These are phyloP conservation scores for Microtus oregoni DNA, from an alignment of 2,113 vertebrate genomes.

Conservation along the genomic window DNA sequence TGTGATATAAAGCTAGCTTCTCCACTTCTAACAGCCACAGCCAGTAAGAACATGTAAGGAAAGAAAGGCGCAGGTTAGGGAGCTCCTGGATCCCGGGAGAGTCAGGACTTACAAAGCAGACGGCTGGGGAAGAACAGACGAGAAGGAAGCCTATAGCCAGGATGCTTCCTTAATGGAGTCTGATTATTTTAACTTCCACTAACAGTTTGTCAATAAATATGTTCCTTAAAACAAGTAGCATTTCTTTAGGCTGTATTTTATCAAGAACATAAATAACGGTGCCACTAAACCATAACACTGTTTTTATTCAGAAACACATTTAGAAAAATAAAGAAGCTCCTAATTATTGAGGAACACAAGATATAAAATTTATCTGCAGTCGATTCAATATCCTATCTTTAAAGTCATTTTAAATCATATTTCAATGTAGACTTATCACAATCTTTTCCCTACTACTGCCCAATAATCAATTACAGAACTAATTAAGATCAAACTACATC, in stretches of 20 bases:
- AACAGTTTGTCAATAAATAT: background rate
- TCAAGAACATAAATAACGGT: slow-evolving; percentile 20
- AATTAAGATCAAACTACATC: background rate
- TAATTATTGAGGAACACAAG: slow-evolving; percentile 8
- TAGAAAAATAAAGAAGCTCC: slow-evolving; percentile 24
- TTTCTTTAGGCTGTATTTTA: background rate
- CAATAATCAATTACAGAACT: slow-evolving; percentile 8
- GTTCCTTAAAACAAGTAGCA: background rate
- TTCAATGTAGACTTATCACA: background rate
- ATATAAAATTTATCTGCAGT: slow-evolving; percentile 16
- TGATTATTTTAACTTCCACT: background rate
- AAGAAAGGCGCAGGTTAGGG: background rate
- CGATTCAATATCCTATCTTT: background rate
- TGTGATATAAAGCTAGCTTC: background rate
- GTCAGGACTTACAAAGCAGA: background rate
- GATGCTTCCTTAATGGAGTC: background rate
- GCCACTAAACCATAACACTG: background rate
- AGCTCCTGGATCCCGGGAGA: background rate
- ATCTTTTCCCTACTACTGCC: background rate
- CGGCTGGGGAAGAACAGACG: background rate
- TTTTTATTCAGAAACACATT: background rate
- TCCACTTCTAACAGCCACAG: background rate
- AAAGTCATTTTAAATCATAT: background rate
- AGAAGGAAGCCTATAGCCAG: background rate
- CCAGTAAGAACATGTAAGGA: background rate